A percentile compares a stretch with the other conserved stretches of the same genome.
Conservation (phyloP, 2,888 invertebrate genomes). For the Eumerus sabulonum region DNA sequence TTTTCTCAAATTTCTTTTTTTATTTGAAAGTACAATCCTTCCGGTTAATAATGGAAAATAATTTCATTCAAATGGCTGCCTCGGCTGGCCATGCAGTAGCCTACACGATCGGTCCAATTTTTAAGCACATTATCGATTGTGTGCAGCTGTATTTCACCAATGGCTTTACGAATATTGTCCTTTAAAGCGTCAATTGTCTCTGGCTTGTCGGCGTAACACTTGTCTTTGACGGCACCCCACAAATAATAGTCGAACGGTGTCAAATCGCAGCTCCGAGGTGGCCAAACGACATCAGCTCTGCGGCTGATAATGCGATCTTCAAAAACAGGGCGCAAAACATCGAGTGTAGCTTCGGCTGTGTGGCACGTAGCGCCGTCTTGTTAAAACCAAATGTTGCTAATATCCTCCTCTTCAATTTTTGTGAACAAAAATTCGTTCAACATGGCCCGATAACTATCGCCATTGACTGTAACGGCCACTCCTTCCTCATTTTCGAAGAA, state of each 20-base stretch:
- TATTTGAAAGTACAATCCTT: slow-evolving; percentile 4
- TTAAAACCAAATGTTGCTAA: slow-evolving; percentile 26
- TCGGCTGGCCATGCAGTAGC: slow-evolving; percentile 6
- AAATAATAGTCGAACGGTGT: slow-evolving; percentile 2
- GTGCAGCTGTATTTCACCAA: slow-evolving; percentile 3
- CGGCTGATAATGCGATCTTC: slow-evolving; percentile 6
- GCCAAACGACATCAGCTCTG: slow-evolving; percentile 4
- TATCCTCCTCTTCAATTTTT: slow-evolving; percentile 17
- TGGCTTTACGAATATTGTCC: slow-evolving; percentile 4
- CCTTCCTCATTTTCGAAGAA: no score
- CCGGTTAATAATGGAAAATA: slow-evolving; percentile 6
- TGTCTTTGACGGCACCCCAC: neutral
- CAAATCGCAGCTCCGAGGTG: slow-evolving; percentile 6
- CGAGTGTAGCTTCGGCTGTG: slow-evolving; percentile 26
- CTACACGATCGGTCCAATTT: slow-evolving; percentile 4
- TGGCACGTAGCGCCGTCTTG: slow-evolving; percentile 47
- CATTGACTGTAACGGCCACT: no score
- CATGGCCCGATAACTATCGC: no score
- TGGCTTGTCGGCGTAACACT: slow-evolving; percentile 6
- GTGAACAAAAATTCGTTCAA: neutral
- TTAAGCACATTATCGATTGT: slow-evolving; percentile 6
- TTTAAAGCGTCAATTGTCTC: slow-evolving; percentile 6
- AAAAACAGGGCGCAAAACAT: slow-evolving; percentile 17
- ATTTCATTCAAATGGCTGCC: slow-evolving; percentile 6
- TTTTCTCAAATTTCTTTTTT: slow-evolving; percentile 2